These are phyloP conservation scores for Nemotelus pantherinus DNA, from an alignment of 2,888 invertebrate genomes.

Conservation along the genomic window DNA sequence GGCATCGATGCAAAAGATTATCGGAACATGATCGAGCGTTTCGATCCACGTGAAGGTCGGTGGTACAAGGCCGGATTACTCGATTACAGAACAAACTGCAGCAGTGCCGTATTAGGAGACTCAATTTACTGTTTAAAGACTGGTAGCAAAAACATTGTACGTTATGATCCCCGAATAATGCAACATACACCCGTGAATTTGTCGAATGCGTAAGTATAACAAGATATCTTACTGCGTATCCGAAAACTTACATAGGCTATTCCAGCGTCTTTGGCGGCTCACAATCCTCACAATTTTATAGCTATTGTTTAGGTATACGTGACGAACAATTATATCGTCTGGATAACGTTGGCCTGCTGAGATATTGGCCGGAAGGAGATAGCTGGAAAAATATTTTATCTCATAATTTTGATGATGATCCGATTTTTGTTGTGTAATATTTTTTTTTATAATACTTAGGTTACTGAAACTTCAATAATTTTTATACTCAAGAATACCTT, in stretches of 20 bases:
- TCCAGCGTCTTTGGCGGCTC: too few species aligned
- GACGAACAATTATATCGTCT: constrained; percentile 11
- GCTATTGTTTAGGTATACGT: not conserved
- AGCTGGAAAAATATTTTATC: constrained; percentile 6
- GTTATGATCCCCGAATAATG: constrained; percentile 19
- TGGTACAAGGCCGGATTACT: constrained; percentile 15
- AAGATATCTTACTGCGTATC: too few species aligned
- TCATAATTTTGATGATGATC: constrained; percentile 4
- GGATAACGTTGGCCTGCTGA: not conserved
- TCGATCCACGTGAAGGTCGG: constrained; percentile 20
- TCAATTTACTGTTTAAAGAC: constrained; percentile 26
- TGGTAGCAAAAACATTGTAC: not conserved
- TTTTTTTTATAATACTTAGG: too few species aligned
- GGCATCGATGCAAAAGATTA: not conserved
- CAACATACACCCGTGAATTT: constrained; percentile 19
- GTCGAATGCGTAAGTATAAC: constrained; percentile 3
- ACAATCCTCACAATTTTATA: too few species aligned
- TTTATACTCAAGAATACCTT: too few species aligned
- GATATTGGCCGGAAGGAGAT: not conserved
- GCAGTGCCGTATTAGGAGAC: not conserved
- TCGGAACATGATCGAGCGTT: not conserved
- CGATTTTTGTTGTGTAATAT: constrained; percentile 15
- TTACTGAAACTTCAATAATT: too few species aligned
- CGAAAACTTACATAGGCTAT: too few species aligned
- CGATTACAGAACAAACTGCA: not conserved